Base-by-base conservation (phyloP, 2,888 invertebrate genomes). In the Camponotus fellah region DNA sequence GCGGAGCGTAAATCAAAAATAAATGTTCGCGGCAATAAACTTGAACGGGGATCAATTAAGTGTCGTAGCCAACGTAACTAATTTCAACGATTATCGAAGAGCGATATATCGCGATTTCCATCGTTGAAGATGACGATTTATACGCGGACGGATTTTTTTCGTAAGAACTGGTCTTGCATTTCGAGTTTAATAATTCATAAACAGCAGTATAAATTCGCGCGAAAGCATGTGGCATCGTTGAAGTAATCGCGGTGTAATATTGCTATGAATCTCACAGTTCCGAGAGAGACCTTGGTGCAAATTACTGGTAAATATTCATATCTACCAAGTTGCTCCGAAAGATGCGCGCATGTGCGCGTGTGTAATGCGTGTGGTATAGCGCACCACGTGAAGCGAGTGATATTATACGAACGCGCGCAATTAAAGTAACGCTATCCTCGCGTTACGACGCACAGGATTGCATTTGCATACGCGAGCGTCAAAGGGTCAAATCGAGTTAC, bases 401-500 rank as follows among this genome's bases (percentile, higher is more conserved):
- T 58, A 71, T 80, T 80, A 80, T 26, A 26, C 26, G 26, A 56
- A 34, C 79, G 72, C 60, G 79, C 64, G 65, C 85, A 87, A 88
- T 88, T 88, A 89, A 88, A 87, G 87, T 85, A 80, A 85, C 72
- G 68, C 46, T 82, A 21, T 75, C 72, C 74, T 86, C 81, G 71
- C 75, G 83, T 72, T 81, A 58, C 65, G 46, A 58, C 58, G 79
- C 69, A 34, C 68, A 58, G 21, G 56, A 77, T 87, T 72, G 82
- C 87, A 87, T 88, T 89, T 88, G 83, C 88, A 84, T 83, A 75
- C 77, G 60, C 80, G 87, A 64, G 87, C 82, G 79, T 79, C 64
- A 62, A 53, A 65, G 85, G 86, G 87, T 71, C 81, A 85, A 88
- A 89, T 88, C 89, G 82, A 87, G 87, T 88, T 88, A 89, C 82